A percentile compares a stretch with the other conserved stretches of the same genome.
phyloP scores from a whole-genome alignment of 2,888 invertebrate species.

The Pammene fasciana region DNA sequence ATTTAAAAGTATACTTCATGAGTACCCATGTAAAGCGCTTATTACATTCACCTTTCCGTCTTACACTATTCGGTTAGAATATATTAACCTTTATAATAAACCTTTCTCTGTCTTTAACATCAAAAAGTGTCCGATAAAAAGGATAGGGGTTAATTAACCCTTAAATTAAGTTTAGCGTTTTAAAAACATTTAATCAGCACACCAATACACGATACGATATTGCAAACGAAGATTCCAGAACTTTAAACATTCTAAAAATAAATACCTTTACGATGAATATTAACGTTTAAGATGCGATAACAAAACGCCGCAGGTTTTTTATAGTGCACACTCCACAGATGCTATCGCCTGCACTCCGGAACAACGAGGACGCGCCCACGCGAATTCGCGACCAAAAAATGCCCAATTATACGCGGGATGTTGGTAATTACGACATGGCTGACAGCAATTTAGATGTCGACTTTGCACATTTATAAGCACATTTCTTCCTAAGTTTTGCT shows the following conservation, averaged over 20 bases:
- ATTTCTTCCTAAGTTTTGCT: too few species aligned
- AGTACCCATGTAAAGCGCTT: too few species aligned
- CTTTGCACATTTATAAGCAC: too few species aligned
- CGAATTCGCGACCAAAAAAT: constrained; percentile 24
- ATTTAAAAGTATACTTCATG: too few species aligned
- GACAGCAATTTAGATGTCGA: not conserved
- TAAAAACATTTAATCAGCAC: not conserved
- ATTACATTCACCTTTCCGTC: too few species aligned
- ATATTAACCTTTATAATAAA: too few species aligned
- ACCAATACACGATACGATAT: not conserved
- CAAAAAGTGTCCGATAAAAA: too few species aligned
- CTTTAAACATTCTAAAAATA: constrained; percentile 17
- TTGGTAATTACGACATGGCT: constrained; percentile 22
- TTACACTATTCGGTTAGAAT: too few species aligned
- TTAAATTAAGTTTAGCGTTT: not conserved
- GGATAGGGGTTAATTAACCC: not conserved
- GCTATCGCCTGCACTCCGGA: constrained; percentile 31
- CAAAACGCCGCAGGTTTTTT: constrained; percentile 36
- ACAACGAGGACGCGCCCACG: constrained; percentile 38
- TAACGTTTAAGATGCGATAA: constrained; percentile 31
- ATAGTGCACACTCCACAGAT: constrained; percentile 22
- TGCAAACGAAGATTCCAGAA: not conserved
- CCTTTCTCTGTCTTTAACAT: too few species aligned
- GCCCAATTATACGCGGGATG: constrained; percentile 32
- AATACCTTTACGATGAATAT: constrained; percentile 12